Evolutionary conservation across 2,888 invertebrate species (phyloP).

Genomic region (Gymnosoma rotundatum): DNA sequence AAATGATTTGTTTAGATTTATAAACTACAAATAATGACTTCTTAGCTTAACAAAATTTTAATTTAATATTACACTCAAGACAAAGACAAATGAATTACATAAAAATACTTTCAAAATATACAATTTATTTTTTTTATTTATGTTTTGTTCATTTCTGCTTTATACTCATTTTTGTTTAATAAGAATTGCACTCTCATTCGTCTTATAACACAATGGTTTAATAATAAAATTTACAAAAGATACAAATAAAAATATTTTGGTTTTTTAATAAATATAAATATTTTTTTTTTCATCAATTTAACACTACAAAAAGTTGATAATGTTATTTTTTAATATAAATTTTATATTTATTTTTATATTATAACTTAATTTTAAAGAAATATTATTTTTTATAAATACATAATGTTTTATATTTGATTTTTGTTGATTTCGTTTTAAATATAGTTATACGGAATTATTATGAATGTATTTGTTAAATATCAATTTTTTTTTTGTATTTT

Average conservation of each 20-base stretch:
- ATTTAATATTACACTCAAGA: slow-evolving; percentile 70
- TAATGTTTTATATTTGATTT: slow-evolving; percentile 66
- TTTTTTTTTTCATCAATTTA: slow-evolving; percentile 31
- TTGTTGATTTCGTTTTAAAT: slow-evolving; percentile 57
- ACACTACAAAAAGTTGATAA: slow-evolving; percentile 59
- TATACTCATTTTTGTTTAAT: slow-evolving; percentile 24
- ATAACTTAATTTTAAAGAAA: slow-evolving; percentile 70
- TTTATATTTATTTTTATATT: slow-evolving; percentile 51
- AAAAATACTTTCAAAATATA: slow-evolving; percentile 27
- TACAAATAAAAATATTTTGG: slow-evolving; percentile 32
- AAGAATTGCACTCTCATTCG: slow-evolving; percentile 28
- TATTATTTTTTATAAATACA: slow-evolving; percentile 71
- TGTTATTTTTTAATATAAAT: slow-evolving; percentile 62
- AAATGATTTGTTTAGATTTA: slow-evolving; percentile 60
- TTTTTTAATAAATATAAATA: slow-evolving; percentile 60
- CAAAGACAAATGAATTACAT: slow-evolving; percentile 58
- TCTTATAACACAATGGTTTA: slow-evolving; percentile 59
- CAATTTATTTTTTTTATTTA: slow-evolving; percentile 32
- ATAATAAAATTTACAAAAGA: slow-evolving; percentile 61
- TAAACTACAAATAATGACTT: slow-evolving; percentile 70
- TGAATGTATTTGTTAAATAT: slow-evolving; percentile 33
- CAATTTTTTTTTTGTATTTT: slow-evolving; percentile 54
- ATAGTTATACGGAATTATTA: slow-evolving; percentile 55
- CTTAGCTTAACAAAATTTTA: slow-evolving; percentile 69
- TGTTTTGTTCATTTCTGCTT: slow-evolving; percentile 15